A percentile compares a stretch with the other conserved stretches of the same genome.
Conservation (phyloP, 2,888 invertebrate species). For the Pandemis cinnamomeana region DNA sequence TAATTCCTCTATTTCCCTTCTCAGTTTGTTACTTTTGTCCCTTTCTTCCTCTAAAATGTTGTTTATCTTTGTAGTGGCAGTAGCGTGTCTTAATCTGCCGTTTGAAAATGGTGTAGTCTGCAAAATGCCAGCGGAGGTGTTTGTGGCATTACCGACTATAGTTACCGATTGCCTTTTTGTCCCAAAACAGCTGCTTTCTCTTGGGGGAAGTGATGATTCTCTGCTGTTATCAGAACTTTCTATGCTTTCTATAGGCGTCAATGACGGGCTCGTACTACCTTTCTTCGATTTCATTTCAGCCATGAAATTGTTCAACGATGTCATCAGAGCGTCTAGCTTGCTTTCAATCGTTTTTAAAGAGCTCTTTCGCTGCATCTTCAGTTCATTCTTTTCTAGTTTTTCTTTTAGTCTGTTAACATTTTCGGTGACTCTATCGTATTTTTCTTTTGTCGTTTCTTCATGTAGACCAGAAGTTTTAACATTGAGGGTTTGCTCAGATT, state of each 20-base stretch:
- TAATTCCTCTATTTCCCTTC: slow-evolving; percentile 57
- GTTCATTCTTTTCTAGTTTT: slow-evolving; percentile 44
- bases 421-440: slow-evolving; percentile 45
- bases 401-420: slow-evolving; percentile 51
- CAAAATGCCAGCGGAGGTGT: slow-evolving; percentile 8
- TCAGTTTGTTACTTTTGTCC: slow-evolving; percentile 59
- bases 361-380: slow-evolving; percentile 45
- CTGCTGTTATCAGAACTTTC: not conserved
- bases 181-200: not conserved
- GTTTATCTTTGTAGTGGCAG: slow-evolving; percentile 11
- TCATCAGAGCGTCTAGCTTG: slow-evolving; percentile 63
- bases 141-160: slow-evolving; percentile 18
- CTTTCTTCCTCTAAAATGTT: slow-evolving; percentile 51
- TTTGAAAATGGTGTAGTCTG: slow-evolving; percentile 9
- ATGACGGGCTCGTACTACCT: not conserved
- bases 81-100: slow-evolving; percentile 44
- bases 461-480: not conserved
- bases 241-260: not conserved
- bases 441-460: slow-evolving; percentile 46
- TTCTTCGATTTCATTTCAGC: slow-evolving; percentile 54
- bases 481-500: not conserved
- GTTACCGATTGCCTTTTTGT: not conserved
- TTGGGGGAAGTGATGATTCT: not conserved
- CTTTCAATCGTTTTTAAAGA: slow-evolving; percentile 60
- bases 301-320: slow-evolving; percentile 62